These are phyloP conservation scores for Pachymerium ferrugineum DNA, from an alignment of 2,888 invertebrate species.

Conservation along the genomic window DNA sequence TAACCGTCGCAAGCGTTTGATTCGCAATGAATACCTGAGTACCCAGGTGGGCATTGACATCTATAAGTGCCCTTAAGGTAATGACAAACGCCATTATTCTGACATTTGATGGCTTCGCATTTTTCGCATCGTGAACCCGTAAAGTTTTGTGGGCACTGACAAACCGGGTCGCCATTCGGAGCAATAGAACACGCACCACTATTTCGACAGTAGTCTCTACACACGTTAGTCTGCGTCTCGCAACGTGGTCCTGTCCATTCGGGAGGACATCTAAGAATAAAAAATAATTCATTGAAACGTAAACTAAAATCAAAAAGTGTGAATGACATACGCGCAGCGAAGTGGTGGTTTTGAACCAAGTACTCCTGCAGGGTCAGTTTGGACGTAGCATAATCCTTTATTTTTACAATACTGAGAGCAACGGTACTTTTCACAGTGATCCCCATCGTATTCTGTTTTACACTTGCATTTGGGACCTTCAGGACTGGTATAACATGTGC, in stretches of 20 bases:
- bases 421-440: conserved; percentile 61
- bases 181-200: conserved; percentile 54
- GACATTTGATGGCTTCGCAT: conserved; percentile 49
- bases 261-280: conserved; percentile 52
- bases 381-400: conserved; percentile 50
- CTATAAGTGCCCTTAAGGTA: conserved; percentile 35
- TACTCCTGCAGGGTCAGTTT: conserved; percentile 40
- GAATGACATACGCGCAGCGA: conserved; percentile 42
- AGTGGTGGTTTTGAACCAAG: conserved; percentile 40
- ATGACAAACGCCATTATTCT: conserved; percentile 55
- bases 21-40: conserved; percentile 53
- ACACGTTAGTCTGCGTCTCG: conserved; percentile 56
- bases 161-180: conserved; percentile 41
- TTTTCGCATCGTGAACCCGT: conserved; percentile 40
- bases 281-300: too few species aligned
- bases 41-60: conserved; percentile 58
- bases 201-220: conserved; percentile 54
- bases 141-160: conserved; percentile 55
- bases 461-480: conserved; percentile 60
- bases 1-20: conserved; percentile 48
- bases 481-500: conserved; percentile 55
- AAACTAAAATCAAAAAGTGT: too few species aligned
- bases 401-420: conserved; percentile 65
- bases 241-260: conserved; percentile 63
- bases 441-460: conserved; percentile 59